phyloP scores from a whole-genome alignment of 2,797 vertebrate genomes.

The Hozukius guyotensis region DNA sequence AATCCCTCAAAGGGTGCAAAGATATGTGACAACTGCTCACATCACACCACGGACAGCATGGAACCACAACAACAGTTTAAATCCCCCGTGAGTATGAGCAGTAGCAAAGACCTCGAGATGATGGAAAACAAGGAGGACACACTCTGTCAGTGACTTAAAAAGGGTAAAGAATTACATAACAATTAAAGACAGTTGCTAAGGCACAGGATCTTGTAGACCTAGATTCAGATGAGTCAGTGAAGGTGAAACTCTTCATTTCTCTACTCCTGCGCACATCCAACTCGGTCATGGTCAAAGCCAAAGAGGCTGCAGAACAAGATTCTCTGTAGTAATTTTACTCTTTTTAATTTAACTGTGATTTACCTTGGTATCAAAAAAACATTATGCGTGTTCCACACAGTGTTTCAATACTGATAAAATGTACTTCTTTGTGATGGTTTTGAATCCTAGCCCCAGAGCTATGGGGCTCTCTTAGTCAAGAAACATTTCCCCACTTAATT shows the following conservation, averaged over 20 bases:
- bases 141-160: not conserved
- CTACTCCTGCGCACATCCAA: not conserved
- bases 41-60: conserved; percentile 51
- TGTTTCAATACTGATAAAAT: not conserved
- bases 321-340: not conserved
- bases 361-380: not conserved
- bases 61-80: conserved; percentile 52
- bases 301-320: not conserved
- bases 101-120: conserved; percentile 11
- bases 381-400: not conserved
- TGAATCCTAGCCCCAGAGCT: not conserved
- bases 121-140: conserved; percentile 14
- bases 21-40: conserved; percentile 74
- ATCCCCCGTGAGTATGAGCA: conserved; percentile 41
- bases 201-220: not conserved
- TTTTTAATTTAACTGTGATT: not conserved
- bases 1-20: conserved; percentile 64
- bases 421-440: not conserved
- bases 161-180: not conserved
- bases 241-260: conserved; percentile 4
- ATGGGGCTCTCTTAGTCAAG: not conserved
- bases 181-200: not conserved
- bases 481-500: not conserved
- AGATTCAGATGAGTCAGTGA: conserved; percentile 14
- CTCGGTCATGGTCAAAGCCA: not conserved